Base-by-base conservation (phyloP, 2,113 vertebrate genomes). In the Seriola aureovittata region DNA sequence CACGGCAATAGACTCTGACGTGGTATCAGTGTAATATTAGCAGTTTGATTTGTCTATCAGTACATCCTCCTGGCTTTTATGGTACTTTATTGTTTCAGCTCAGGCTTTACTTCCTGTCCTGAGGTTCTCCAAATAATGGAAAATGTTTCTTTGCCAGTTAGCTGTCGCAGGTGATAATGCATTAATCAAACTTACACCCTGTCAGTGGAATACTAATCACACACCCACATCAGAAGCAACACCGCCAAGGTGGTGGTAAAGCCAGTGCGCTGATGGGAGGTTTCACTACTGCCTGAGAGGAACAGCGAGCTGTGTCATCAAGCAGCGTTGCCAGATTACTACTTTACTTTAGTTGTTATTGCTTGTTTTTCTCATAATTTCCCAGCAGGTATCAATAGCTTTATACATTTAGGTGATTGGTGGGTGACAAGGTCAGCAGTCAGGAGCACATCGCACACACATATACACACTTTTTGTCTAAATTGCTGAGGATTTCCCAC, bases 151-250 rank as follows among this genome's bases (percentile, higher is more conserved):
- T 77, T 77, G 81, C 32, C 77, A 81, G 80, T 77, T 65, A 59
- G 65, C 80, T 78, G 58, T 80, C 77, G 42, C 65, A 68, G 83
- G 68, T 78, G 73, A 84, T 60, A 64, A 77, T 29, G 46, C 71
- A 68, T 81, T 44, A 76, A 38, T 81, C 72, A 85, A 21, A 78
- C 38, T 36, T 8, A 57, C 48, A 25, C 21, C 4, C 40, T 42
- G 29, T 57, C 42, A 10, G 17, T 62, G 69, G 42, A 62, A 76
- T 81, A 67, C 85, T 81, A 71, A 83, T 82, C 10, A 42, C 16
- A 64, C 17, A 46, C 54, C 11, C 21, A 55, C 67, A n/a, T 25
- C 11, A 62, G 16, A 55, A 68, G 25, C n/a, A 60, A 44, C 54
- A 84, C 21, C n/a, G 23, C 36, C 29, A 68, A 11, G 8, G 55